Evolutionary conservation across 2,888 invertebrate species (phyloP), one percentile per base, ranked within the genome.

Genomic region (Mesochorus sp.): DNA sequence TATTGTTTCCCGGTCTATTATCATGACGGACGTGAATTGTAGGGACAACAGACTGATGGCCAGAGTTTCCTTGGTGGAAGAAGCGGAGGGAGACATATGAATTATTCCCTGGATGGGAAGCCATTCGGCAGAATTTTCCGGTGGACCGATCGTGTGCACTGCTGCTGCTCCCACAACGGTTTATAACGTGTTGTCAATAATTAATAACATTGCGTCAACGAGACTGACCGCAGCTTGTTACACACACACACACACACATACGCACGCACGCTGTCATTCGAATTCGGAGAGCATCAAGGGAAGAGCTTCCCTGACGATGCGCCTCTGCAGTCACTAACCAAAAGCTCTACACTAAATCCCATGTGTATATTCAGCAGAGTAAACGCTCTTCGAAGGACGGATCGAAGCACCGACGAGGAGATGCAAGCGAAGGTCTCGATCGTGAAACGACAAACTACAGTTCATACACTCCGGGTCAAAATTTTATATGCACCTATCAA

Each of bases 111-210:
- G 21, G 55, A 67, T 39, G 73, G 81, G 73, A 76, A 77, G 61
- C 74, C 61, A 83, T 82, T 82, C 83, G 83, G 82, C 10, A 84
- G 34, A 55, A 84, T 81, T 79, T 72, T 81, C 80, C 80, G 68
- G 55, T 47, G 14, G 17, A 31, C 39, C 37, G 21, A 57, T 47
- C 39, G 76, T 73, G 79, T 68, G 49, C 66, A n/a, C n/a, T n/a
- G n/a, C n/a, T n/a, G n/a, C n/a, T 82, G 82, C 86, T 86, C 86
- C 84, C 86, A 86, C 86, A 82, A 77, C 75, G 80, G 82, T 82
- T 85, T 85, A 86, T 85, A 86, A 84, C 84, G 83, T 81, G 83
- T 84, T 85, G 84, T 86, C 85, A 86, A 86, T 85, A 86, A 86
- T 86, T 86, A 86, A 86, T 86, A 82, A 81, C 78, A 74, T 77